A percentile compares a stretch with the other conserved stretches of the same genome.
Evolutionary conservation across 1,140 invertebrate genomes (phyloP).

Genomic region (Andrena cerasifolii): DNA sequence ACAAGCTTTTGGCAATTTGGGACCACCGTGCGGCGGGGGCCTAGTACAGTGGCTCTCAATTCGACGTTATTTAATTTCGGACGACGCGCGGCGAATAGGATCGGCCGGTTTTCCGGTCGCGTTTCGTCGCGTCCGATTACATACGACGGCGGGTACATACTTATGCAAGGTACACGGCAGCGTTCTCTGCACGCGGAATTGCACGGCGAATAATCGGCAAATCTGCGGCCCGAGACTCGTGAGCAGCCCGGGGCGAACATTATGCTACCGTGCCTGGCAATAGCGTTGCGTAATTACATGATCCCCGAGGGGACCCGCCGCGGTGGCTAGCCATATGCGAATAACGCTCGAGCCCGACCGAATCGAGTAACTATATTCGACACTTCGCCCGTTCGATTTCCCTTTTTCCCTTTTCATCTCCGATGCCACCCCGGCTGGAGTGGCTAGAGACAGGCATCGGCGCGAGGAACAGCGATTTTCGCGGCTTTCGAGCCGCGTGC

Average conservation of each 20-base stretch:
- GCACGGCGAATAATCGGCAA: slow-evolving; percentile 59
- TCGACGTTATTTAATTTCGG: no score
- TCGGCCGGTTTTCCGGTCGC: slow-evolving; percentile 7
- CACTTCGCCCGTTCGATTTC: background rate
- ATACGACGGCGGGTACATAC: slow-evolving; percentile 26
- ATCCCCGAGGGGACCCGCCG: slow-evolving; percentile 36
- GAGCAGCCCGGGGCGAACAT: slow-evolving; percentile 56
- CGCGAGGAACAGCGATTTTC: background rate
- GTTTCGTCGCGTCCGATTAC: slow-evolving; percentile 38
- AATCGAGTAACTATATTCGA: slow-evolving; percentile 53
- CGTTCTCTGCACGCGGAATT: slow-evolving; percentile 56
- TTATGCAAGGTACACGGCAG: slow-evolving; percentile 36
- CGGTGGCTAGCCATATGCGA: slow-evolving; percentile 39
- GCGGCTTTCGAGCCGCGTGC: background rate
- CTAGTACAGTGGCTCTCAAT: no score
- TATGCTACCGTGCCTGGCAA: slow-evolving; percentile 56
- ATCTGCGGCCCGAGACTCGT: slow-evolving; percentile 51
- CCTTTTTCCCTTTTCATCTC: background rate
- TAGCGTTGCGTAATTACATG: slow-evolving; percentile 60
- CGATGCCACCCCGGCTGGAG: no score
- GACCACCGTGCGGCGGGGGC: no score
- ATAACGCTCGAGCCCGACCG: slow-evolving; percentile 28
- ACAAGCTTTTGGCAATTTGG: no score
- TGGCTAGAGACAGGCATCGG: background rate
- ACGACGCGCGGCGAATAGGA: slow-evolving; percentile 15